These are phyloP conservation scores for Lapara coniferarum DNA, from an alignment of 2,888 invertebrate genomes.

Conservation along the genomic window DNA sequence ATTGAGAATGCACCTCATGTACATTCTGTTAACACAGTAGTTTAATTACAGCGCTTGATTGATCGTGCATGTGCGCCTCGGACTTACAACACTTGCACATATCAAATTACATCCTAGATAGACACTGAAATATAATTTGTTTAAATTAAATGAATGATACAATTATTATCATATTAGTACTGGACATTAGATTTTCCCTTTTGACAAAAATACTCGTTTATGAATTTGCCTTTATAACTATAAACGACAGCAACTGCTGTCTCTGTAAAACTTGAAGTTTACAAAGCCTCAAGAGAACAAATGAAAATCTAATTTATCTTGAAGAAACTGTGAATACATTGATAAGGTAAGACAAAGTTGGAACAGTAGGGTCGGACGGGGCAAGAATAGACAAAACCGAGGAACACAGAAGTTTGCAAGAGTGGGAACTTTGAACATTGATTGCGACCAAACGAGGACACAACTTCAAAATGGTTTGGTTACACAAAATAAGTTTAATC, in stretches of 20 bases:
- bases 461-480: conserved; percentile 32
- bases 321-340: conserved; percentile 36
- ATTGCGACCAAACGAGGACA: conserved; percentile 40
- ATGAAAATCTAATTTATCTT: conserved; percentile 36
- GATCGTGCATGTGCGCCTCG: not conserved
- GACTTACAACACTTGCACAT: not conserved
- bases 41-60: conserved; percentile 15
- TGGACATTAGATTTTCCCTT: too few relatives aligned
- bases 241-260: too few relatives aligned
- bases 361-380: conserved; percentile 29
- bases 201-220: too few relatives aligned
- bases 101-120: not conserved
- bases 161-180: not conserved
- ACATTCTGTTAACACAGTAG: conserved; percentile 1
- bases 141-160: not conserved
- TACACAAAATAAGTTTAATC: not conserved
- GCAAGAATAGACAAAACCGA: conserved; percentile 39
- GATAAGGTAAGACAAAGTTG: conserved; percentile 40
- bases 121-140: not conserved
- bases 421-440: conserved; percentile 34
- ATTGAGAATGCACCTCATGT: not conserved
- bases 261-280: not conserved
- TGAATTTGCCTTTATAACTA: too few relatives aligned
- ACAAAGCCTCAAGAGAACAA: conserved; percentile 26
- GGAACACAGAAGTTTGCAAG: conserved; percentile 32